Evolutionary conservation across 2,888 invertebrate species (phyloP), one percentile per base, ranked within the genome.

Genomic region (Cheilosia variabilis): DNA sequence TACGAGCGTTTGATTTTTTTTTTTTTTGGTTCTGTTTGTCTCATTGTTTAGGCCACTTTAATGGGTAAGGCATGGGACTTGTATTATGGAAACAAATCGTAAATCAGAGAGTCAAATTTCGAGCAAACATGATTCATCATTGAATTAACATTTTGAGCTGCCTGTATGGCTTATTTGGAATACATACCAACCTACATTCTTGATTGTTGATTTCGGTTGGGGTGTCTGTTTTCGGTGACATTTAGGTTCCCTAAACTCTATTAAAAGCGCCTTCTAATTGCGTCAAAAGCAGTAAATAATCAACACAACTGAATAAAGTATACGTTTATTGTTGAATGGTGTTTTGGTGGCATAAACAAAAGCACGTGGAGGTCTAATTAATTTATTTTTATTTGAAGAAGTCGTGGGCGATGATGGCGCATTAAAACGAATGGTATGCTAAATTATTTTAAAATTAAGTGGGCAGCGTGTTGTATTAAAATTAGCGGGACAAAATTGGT

Each of bases 51-150:
- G 22, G 17, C 17, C 34, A 31, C n/a, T 19, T 27, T 19, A 7
- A 17, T 50, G 58, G 47, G 22, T 31, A 52, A 58, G 47, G 19
- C 69, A 27, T 34, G 41, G 65, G 24, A 47, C 65, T 41, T 41
- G 41, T 76, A 66, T 27, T 68, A 60, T 47, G 47, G 68, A 60
- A 77, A 62, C 41, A 53, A 55, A 31, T 60, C 47, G 37, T 47
- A 65, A 73, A 43, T 52, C 45, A 43, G n/a, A 31, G 66, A 58
- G 58, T 66, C 24, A 50, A 60, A 76, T 50, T 66, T 52, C 66
- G 58, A 43, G 77, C 69, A 62, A 53, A 62, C 77, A 77, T 77
- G 77, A 77, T 77, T 77, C 69, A 77, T 77, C 62, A 31, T 27
- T 43, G 60, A 69, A 58, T 69, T 57, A 47, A 60, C 72, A 52